Base-by-base conservation (phyloP, 2,888 invertebrate genomes). In the Andrena bicolor region DNA sequence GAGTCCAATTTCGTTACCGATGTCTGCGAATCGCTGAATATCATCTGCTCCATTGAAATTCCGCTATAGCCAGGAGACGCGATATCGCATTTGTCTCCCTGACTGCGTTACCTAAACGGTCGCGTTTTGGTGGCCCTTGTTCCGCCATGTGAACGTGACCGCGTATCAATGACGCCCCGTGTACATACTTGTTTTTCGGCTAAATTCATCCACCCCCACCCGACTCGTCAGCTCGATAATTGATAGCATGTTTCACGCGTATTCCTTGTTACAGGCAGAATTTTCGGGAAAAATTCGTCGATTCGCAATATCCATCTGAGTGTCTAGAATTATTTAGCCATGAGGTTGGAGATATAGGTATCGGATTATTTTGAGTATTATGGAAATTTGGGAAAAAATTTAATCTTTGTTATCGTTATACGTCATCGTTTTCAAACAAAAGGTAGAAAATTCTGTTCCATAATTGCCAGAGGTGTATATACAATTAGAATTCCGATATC, bases 41-140 rank as follows among this genome's bases (percentile, higher is more conserved):
- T 91, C 90, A 90, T 86, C 86, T 86, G 89, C 87, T 89, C 91
- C 90, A 91, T 91, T 91, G 90, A 88, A 91, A 91, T 91, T 91
- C 91, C 82, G 83, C 76, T 82, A 86, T 85, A 84, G 86, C 85
- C 82, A 86, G 79, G 90, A 86, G 88, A 87, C 86, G 80, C 80
- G 87, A 90, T 90, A 90, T 90, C 91, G 86, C 89, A 90, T 91
- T 90, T 90, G 91, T 90, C 91, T 91, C 88, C 82, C 87, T 86
- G 87, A 86, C 84, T 82, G 84, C 82, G 87, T 87, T 89, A 89
- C 87, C 90, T 88, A 90, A 86, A 86, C 86, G 89, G 89, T 89
- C 90, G 88, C 89, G 88, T 90, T 90, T 88, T 81, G 79, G 56
- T 66, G 78, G 72, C 76, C 79, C 78, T 83, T 80, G 80, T 80